phyloP scores from a whole-genome alignment of 2,888 invertebrate genomes.

The Heliconius ethilla region DNA sequence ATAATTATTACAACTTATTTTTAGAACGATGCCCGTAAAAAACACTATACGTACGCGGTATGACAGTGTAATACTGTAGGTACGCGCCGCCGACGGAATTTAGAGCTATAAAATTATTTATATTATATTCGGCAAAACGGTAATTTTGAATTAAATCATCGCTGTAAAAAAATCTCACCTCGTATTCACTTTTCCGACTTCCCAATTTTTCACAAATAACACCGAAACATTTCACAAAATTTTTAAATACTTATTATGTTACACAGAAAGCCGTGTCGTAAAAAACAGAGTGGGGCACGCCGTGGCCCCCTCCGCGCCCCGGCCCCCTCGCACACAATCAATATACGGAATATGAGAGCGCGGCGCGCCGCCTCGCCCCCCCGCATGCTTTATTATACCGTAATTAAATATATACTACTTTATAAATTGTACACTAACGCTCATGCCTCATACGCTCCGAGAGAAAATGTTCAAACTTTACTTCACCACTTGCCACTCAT shows the following conservation, averaged over 20 bases:
- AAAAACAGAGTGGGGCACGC: conserved; percentile 83
- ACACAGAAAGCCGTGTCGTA: conserved; percentile 83
- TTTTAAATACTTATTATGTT: conserved; percentile 81
- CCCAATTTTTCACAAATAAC: conserved; percentile 80
- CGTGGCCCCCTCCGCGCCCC: conserved; percentile 80
- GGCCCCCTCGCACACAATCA: conserved; percentile 82
- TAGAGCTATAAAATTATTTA: conserved; percentile 76
- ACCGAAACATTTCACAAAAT: conserved; percentile 82
- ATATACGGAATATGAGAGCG: conserved; percentile 83
- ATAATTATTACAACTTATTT: conserved; percentile 83
- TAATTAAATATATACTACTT: conserved; percentile 81
- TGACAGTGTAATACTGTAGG: conserved; percentile 81
- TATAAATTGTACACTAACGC: conserved; percentile 71
- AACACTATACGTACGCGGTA: conserved; percentile 83
- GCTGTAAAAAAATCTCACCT: conserved; percentile 73
- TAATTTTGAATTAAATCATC: conserved; percentile 65
- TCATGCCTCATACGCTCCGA: conserved; percentile 65
- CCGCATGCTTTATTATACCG: conserved; percentile 82
- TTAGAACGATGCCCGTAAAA: conserved; percentile 83
- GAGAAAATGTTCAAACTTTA: conserved; percentile 43
- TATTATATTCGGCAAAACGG: conserved; percentile 67
- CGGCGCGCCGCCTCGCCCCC: conserved; percentile 81
- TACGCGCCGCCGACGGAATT: conserved; percentile 80
- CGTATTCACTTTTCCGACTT: conserved; percentile 73
- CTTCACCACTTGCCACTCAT: conserved; percentile 42